Evolutionary conservation across 2,797 vertebrate species (phyloP).

Genomic region (Pangasius larnaudii): DNA sequence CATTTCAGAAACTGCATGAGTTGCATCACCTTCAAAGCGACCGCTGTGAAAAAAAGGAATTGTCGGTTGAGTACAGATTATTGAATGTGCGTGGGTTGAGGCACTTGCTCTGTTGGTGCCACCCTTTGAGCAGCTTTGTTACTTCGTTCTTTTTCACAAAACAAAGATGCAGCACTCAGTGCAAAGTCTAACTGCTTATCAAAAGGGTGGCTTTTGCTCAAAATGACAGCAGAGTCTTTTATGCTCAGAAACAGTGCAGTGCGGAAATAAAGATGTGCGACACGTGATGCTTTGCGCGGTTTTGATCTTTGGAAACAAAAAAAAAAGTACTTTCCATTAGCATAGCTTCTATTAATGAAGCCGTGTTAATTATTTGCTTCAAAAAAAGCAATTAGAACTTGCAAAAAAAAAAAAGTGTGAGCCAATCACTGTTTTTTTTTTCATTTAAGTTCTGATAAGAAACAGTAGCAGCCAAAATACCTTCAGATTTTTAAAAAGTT

Average conservation of each 20-base stretch:
- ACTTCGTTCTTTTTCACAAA: background rate
- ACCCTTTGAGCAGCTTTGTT: conserved; percentile 11
- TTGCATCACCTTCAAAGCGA: background rate
- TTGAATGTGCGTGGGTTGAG: background rate
- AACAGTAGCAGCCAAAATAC: background rate
- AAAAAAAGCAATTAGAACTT: conserved; percentile 70
- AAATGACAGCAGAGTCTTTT: conserved; percentile 36
- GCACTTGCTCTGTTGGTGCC: background rate
- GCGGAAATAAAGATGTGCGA: conserved; percentile 21
- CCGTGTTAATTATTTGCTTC: conserved; percentile 65
- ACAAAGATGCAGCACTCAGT: conserved; percentile 14
- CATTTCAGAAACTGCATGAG: background rate
- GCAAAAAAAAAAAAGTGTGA: conserved; percentile 15
- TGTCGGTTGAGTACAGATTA: background rate
- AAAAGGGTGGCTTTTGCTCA: conserved; percentile 16
- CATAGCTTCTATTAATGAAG: conserved; percentile 18
- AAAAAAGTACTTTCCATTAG: conserved; percentile 64
- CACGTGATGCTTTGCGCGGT: conserved; percentile 11
- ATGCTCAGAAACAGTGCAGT: background rate
- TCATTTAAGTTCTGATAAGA: background rate
- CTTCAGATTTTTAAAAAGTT: no score
- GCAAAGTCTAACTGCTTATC: conserved; percentile 33
- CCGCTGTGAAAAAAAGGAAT: background rate
- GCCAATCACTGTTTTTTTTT: background rate
- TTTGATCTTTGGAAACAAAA: conserved; percentile 54